These are phyloP conservation scores for Psix sp. DNA, from an alignment of 1,140 invertebrate species.

Conservation along the genomic window DNA sequence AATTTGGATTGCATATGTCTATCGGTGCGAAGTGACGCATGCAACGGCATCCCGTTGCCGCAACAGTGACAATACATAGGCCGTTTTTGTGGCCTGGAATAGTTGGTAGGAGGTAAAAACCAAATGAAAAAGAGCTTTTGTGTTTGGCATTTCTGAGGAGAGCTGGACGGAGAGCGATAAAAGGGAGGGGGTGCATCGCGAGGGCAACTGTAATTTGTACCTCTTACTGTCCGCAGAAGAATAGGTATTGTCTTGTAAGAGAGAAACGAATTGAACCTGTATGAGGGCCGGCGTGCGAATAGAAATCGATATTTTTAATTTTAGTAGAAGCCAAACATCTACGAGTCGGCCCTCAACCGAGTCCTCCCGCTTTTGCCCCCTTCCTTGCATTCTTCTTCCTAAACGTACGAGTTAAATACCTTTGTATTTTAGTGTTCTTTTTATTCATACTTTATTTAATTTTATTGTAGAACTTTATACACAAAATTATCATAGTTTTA, in stretches of 20 bases:
- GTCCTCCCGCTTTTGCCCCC: background rate
- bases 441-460: conserved; percentile 44
- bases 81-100: conserved; percentile 40
- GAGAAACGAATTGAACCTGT: conserved; percentile 76
- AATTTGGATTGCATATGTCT: conserved; percentile 19
- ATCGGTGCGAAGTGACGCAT: conserved; percentile 23
- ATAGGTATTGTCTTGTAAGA: conserved; percentile 76
- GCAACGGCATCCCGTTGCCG: conserved; percentile 22
- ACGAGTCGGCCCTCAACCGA: conserved; percentile 38
- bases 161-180: conserved; percentile 30
- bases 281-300: conserved; percentile 73
- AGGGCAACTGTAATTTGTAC: conserved; percentile 77
- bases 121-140: conserved; percentile 75
- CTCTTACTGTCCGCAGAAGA: conserved; percentile 77
- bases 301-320: conserved; percentile 78
- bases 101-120: conserved; percentile 62
- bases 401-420: conserved; percentile 57
- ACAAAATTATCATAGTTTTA: no score
- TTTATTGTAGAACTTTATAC: no score
- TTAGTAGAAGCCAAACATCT: conserved; percentile 77
- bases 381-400: conserved; percentile 14
- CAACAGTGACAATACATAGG: conserved; percentile 43
- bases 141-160: conserved; percentile 71
- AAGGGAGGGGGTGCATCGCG: conserved; percentile 34
- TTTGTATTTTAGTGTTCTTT: conserved; percentile 46